A percentile compares a stretch with the other conserved stretches of the same genome.
phyloP scores from a whole-genome alignment of 2,888 invertebrate species.

The Muschampia plurimacula region DNA sequence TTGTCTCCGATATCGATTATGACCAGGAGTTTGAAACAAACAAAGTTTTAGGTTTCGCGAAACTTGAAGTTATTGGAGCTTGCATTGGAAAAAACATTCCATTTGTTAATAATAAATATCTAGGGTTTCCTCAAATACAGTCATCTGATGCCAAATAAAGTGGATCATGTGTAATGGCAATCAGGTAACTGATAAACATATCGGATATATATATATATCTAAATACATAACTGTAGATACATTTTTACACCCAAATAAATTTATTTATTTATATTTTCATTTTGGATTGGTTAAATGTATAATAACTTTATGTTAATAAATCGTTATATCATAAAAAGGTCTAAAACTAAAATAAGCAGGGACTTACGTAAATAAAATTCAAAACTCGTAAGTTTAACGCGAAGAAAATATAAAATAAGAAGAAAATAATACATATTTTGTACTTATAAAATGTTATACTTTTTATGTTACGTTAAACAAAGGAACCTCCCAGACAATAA shows the following conservation, averaged over 20 bases:
- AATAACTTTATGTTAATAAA: no score
- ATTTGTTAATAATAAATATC: not conserved
- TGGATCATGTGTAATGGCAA: no score
- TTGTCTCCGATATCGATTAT: not conserved
- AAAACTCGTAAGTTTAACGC: not conserved
- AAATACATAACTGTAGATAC: no score
- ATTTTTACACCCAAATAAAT: no score
- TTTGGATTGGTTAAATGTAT: not conserved
- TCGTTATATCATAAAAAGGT: no score
- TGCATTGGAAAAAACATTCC: not conserved
- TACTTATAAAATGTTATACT: not conserved
- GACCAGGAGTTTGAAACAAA: conserved; percentile 2
- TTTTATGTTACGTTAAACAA: not conserved
- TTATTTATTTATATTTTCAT: not conserved
- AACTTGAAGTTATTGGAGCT: not conserved
- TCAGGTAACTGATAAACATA: no score
- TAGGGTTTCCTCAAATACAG: no score
- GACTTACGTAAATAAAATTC: not conserved
- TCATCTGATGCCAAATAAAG: no score
- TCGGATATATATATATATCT: no score
- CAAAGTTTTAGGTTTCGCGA: not conserved
- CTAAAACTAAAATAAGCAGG: not conserved
- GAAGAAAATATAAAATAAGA: not conserved
- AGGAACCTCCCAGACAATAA: not conserved
- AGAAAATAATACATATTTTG: not conserved